Evolutionary conservation across 2,888 invertebrate species (phyloP), one percentile per base, ranked within the genome.

Genomic region (Hirtodrosophila duncani): DNA sequence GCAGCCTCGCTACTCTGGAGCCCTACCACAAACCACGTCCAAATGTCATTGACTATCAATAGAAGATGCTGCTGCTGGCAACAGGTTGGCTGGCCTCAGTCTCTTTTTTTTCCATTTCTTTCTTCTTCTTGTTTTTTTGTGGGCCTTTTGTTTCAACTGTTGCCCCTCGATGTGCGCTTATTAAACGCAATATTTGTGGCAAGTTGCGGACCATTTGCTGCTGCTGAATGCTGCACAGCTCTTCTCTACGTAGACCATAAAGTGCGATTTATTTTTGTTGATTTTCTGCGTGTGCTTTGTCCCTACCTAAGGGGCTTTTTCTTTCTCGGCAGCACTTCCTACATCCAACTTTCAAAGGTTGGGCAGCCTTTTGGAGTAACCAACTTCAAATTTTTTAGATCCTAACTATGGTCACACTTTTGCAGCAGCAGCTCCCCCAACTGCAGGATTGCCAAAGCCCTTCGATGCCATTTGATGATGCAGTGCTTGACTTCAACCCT

Each of bases 1-100:
- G 8, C 34, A 42, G 23, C 8, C 8, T 16, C 5, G 52, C 23
- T 21, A 26, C 11, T 17, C 21, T 13, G 27, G 18, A 10, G 51
- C 56, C 56, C 60, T 63, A 66, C 61, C 68, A 72, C 80, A 70
- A 70, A 53, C 70, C 64, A 66, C 67, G 52, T 60, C 63, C 63
- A 82, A 80, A 78, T 82, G 80, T 71, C 82, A 81, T 77, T 79
- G 74, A 81, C 80, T 82, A 81, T 81, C 75, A 74, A 81, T 81
- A 75, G 74, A 70, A 52, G 42, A 48, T 31, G 50, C 57, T 51
- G 58, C 77, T 49, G 63, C 36, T 59, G 68, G 69, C 68, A 68
- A 68, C 67, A 68, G 67, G 67, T 68, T 68, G 79, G 36, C 33
- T 33, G 36, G 57, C 29, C 23, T 8, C 9, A 33, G 13, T 6